These are phyloP conservation scores for Hippoglossus stenolepis DNA, from an alignment of 2,113 vertebrate genomes.

Conservation along the genomic window DNA sequence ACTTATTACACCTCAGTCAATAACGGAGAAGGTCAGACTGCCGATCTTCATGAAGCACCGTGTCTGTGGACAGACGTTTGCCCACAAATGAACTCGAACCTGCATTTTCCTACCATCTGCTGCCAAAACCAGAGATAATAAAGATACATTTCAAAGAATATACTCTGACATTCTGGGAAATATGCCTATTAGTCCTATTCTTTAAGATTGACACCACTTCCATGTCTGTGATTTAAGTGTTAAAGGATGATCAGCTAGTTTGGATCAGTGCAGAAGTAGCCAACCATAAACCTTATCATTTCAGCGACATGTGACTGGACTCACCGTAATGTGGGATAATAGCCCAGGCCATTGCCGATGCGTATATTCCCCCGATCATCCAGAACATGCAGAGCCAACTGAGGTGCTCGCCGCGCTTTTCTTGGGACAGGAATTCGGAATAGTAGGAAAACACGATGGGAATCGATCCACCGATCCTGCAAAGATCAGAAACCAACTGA, in stretches of 20 bases:
- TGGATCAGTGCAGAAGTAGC: background rate
- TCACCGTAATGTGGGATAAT: constrained; percentile 98
- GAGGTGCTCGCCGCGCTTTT: constrained; percentile 96
- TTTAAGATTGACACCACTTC: too few relatives aligned
- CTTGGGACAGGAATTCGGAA: constrained; percentile 96
- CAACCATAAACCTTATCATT: background rate
- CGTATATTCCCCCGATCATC: constrained; percentile 99
- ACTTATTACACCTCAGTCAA: background rate
- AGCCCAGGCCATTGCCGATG: constrained; percentile 97
- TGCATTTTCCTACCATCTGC: background rate
- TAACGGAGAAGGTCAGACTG: background rate
- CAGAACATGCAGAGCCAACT: constrained; percentile 99
- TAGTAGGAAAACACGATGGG: constrained; percentile 99
- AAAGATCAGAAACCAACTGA: constrained; percentile 33
- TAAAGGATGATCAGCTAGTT: background rate
- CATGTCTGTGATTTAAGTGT: too few relatives aligned
- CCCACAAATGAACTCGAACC: background rate
- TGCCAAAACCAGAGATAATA: background rate
- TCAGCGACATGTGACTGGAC: constrained; percentile 21
- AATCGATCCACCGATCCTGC: constrained; percentile 95
- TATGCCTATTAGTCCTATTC: too few relatives aligned
- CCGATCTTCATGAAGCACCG: background rate
- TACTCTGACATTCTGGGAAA: too few relatives aligned
- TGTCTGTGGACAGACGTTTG: background rate
- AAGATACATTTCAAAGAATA: too few relatives aligned